Conservation (phyloP, 2,797 vertebrate genomes). For the Falco naumanni region DNA sequence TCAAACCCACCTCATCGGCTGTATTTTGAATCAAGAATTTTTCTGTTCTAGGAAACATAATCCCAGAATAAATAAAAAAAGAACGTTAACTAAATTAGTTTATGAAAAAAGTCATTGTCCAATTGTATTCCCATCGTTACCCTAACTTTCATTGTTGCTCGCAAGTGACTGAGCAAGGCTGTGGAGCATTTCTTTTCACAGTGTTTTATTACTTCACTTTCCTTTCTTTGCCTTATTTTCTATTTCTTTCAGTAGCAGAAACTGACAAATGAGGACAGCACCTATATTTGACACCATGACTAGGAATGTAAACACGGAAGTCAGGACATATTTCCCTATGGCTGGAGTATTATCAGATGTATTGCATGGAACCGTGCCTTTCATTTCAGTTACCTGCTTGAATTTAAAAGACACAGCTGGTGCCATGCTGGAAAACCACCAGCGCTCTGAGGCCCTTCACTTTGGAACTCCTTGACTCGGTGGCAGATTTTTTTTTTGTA, state of each 20-base stretch:
- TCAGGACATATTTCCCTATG: neutral
- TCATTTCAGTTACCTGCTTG: neutral
- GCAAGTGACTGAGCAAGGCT: neutral
- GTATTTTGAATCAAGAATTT: neutral
- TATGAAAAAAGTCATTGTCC: neutral
- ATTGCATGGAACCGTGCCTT: neutral
- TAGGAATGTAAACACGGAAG: neutral
- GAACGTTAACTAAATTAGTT: neutral
- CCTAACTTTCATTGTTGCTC: neutral
- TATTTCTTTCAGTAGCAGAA: neutral
- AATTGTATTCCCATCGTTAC: rapidly evolving
- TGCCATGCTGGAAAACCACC: neutral
- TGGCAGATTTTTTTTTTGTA: neutral
- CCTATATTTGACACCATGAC: neutral
- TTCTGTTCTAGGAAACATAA: neutral
- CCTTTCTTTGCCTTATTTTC: neutral
- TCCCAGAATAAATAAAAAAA: neutral
- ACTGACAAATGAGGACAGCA: neutral
- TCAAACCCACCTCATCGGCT: neutral
- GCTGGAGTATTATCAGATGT: neutral
- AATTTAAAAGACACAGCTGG: neutral
- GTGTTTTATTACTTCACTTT: neutral
- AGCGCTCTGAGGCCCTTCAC: neutral
- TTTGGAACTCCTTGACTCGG: neutral
- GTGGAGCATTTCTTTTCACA: neutral